Evolutionary conservation across 2,113 vertebrate species (phyloP).

Genomic region (Oryzias javanicus): DNA sequence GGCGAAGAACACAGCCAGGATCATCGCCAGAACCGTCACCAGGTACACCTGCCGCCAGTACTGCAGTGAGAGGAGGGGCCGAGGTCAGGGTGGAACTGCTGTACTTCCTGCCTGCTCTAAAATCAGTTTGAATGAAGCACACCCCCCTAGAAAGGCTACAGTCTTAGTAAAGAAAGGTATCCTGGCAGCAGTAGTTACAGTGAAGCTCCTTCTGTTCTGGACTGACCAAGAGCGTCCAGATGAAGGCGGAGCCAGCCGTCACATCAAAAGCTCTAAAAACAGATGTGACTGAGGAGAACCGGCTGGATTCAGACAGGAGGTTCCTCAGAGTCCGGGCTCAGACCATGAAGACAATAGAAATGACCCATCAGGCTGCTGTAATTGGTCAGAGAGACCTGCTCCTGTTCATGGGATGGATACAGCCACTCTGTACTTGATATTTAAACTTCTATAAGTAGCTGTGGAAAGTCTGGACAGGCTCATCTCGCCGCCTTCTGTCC

Average conservation of each 20-base stretch:
- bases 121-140: no score
- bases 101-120: no score
- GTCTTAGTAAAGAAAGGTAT: no score
- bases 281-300: no score
- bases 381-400: neutral
- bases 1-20: conserved; percentile 92
- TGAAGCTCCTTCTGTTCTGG: no score
- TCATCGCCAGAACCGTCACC: conserved; percentile 90
- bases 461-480: conserved; percentile 45
- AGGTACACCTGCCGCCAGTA: conserved; percentile 96
- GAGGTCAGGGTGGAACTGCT: neutral
- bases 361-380: neutral
- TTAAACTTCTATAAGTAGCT: conserved; percentile 43
- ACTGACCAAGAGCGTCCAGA: no score
- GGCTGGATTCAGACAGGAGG: no score
- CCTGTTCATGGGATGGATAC: neutral
- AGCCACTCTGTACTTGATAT: conserved; percentile 3
- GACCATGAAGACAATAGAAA: neutral
- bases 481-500: conserved; percentile 58
- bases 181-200: no score
- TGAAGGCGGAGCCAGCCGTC: no score
- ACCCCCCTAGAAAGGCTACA: no score
- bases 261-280: no score
- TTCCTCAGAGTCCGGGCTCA: no score
- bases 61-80: conserved; percentile 59